phyloP scores from a whole-genome alignment of 2,888 invertebrate species.

The Limenitis arthemis region DNA sequence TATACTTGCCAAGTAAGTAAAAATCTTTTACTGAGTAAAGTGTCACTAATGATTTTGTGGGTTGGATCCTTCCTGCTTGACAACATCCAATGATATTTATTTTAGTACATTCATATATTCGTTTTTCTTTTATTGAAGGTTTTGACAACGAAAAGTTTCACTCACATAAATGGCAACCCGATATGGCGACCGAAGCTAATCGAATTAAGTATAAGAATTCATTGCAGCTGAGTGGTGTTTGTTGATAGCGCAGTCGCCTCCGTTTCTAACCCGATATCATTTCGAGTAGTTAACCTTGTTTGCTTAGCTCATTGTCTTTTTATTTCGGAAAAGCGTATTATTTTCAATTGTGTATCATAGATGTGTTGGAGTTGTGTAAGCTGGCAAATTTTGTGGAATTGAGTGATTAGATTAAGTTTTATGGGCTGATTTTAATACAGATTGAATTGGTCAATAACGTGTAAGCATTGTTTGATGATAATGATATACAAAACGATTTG shows the following conservation, averaged over 20 bases:
- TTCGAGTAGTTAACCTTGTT: slow-evolving; percentile 7
- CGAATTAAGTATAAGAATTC: slow-evolving; percentile 66
- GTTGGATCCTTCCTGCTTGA: no score
- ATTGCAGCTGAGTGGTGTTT: slow-evolving; percentile 53
- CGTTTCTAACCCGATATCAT: slow-evolving; percentile 23
- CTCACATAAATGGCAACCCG: slow-evolving; percentile 54
- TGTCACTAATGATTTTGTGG: no score
- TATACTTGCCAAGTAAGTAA: no score
- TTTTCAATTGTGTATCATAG: slow-evolving; percentile 11
- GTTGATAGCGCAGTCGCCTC: slow-evolving; percentile 28
- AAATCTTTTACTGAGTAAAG: no score
- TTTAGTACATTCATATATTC: slow-evolving; percentile 20
- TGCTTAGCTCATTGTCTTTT: slow-evolving; percentile 18
- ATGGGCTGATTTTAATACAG: no score
- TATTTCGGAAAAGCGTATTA: slow-evolving; percentile 11
- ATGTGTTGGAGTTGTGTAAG: slow-evolving; percentile 11
- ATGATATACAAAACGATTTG: no score
- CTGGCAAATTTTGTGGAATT: slow-evolving; percentile 11
- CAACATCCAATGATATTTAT: neutral
- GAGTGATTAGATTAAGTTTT: no score
- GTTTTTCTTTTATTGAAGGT: slow-evolving; percentile 51
- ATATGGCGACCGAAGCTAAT: slow-evolving; percentile 56
- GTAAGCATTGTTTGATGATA: no score
- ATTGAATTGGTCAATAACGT: no score
- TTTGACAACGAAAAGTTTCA: slow-evolving; percentile 49